phyloP scores from a whole-genome alignment of 2,797 vertebrate genomes.

The Ateles fusciceps region DNA sequence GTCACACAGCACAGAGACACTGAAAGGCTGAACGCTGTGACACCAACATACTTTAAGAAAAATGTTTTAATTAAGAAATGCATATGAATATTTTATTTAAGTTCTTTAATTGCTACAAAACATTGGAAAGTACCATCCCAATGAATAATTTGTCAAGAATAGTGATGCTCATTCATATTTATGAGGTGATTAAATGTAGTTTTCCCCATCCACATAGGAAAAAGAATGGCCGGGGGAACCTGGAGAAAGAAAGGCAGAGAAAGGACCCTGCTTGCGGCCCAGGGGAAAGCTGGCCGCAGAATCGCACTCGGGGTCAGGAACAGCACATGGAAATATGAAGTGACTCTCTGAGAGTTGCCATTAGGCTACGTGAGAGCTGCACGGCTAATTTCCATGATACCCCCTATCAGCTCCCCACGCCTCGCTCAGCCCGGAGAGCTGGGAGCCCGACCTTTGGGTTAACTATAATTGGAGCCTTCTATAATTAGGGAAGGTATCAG shows the following conservation, averaged over 20 bases:
- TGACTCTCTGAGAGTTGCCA: constrained; percentile 63
- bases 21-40: rapidly evolving
- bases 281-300: constrained; percentile 82
- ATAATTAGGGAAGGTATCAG: constrained; percentile 78
- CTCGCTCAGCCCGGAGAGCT: constrained; percentile 67
- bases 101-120: not conserved
- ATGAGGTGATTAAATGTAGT: not conserved
- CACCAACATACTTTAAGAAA: not conserved
- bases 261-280: constrained; percentile 81
- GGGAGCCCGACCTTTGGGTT: constrained; percentile 78
- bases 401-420: constrained; percentile 36
- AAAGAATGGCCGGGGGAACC: not conserved
- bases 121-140: not conserved
- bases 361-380: constrained; percentile 54
- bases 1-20: not conserved
- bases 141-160: not conserved
- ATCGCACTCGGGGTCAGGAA: constrained; percentile 82
- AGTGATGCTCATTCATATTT: not conserved
- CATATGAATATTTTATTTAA: not conserved
- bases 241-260: constrained; percentile 76
- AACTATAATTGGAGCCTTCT: constrained; percentile 76
- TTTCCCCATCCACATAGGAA: constrained; percentile 36
- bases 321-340: constrained; percentile 82
- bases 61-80: not conserved
- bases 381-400: constrained; percentile 58